Conservation (phyloP, 2,888 invertebrate genomes). For the Eupithecia exiguata region DNA sequence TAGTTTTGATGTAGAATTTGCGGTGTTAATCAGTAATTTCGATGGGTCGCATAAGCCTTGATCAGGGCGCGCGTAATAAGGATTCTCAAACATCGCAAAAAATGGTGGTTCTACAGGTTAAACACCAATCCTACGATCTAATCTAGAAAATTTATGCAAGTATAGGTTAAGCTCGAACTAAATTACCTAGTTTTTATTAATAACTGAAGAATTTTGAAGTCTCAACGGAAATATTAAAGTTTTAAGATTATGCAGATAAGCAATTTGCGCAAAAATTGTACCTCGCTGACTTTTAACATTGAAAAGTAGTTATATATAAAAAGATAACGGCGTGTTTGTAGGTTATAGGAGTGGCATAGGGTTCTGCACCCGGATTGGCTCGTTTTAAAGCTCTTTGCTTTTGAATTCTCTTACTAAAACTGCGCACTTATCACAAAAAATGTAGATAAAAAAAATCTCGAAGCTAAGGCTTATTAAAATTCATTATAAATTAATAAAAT, state of each 20-base stretch:
- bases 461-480: constrained; percentile 19
- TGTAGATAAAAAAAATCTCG: constrained; percentile 34
- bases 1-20: not conserved
- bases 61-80: too few relatives aligned
- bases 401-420: not conserved
- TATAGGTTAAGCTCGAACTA: constrained; percentile 5
- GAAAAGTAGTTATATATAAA: not conserved
- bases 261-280: not conserved
- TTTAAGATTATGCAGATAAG: not conserved
- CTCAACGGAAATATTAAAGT: not conserved
- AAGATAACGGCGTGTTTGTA: not conserved
- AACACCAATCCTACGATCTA: not conserved
- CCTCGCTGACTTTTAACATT: not conserved
- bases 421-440: constrained; percentile 38
- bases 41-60: too few relatives aligned
- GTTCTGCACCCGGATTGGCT: not conserved
- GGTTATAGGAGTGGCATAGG: not conserved
- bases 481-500: constrained; percentile 29
- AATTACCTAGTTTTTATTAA: not conserved
- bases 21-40: not conserved
- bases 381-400: constrained; percentile 10
- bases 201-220: not conserved
- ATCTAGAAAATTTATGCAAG: not conserved
- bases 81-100: too few relatives aligned
- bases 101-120: too few relatives aligned